Evolutionary conservation across 2,888 invertebrate species (phyloP), one percentile per base, ranked within the genome.

Genomic region (Eristalis arbustorum): DNA sequence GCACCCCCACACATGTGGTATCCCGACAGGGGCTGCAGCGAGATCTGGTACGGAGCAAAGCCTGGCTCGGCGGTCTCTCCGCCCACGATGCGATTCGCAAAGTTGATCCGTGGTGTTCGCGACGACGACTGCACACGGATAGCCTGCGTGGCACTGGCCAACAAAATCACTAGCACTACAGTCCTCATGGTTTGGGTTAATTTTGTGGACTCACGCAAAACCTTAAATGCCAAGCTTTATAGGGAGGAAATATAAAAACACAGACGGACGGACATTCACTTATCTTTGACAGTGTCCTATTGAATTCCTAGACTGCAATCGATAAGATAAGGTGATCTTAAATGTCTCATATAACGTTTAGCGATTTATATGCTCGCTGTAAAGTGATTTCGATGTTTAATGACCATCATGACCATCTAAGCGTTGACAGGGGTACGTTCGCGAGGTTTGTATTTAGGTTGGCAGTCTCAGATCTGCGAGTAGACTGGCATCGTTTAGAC

Each of bases 1-100:
- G 92, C 91, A 1, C 93, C 93, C 4, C 92, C 93, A 67, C 93
- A 92, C 14, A 90, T 91, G 63, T 93, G 93, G 2, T 89, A 88
- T 0, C 90, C 90, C 5, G 80, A 88, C 1, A 72, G 37, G 0
- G 79, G 75, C 74, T 93, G 92, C 18, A 93, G 64, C 0, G 92
- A 93, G 5, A 92, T 90, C 82, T 92, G 93, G 77, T 92, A 93
- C 0, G 92, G 92, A 0, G 92, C 92, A 23, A 90, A 67, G 25
- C 91, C 90, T 2, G 89, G 90, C 14, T 89, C 84, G 0, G 92
- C 92, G 18, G 89, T 90, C 71, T 90, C 90, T 4, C 92, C 92
- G 64, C 92, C 92, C 77, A 92, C 90, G 69, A 92, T 91, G 11
- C 92, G 91, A 31, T 37, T 81, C 0, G 80, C 67, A 2, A 23